Percentiles rank a stretch among this genome's conserved stretches.
phyloP scores from a whole-genome alignment of 92 coral and sea anemone species.

The Virgularia gustaviana region DNA sequence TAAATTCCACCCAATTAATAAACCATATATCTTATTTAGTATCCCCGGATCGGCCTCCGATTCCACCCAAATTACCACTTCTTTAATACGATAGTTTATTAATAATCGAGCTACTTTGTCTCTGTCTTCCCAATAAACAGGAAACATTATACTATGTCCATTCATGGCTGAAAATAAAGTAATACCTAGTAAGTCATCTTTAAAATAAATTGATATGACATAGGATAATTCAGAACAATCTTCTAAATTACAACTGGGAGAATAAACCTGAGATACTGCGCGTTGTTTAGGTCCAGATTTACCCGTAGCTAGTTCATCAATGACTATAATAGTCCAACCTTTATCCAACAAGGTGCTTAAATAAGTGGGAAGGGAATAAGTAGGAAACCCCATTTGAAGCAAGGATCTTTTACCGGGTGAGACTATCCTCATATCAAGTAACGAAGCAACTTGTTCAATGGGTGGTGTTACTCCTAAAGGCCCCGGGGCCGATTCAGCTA shows the following conservation, averaged over 20 bases:
- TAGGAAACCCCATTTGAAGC: constrained; percentile 51
- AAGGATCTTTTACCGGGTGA: constrained; percentile 49
- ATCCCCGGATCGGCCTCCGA: constrained; percentile 21
- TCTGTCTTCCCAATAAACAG: constrained; percentile 36
- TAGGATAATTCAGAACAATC: constrained; percentile 48
- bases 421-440: constrained; percentile 46
- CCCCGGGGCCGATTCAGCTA: constrained; percentile 31
- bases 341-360: constrained; percentile 43
- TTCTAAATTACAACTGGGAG: constrained; percentile 48
- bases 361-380: constrained; percentile 44
- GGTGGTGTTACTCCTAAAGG: constrained; percentile 31
- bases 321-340: constrained; percentile 47
- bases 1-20: constrained; percentile 32
- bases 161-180: constrained; percentile 47
- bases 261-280: constrained; percentile 48
- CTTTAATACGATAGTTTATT: constrained; percentile 40
- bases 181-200: constrained; percentile 44
- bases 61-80: constrained; percentile 29
- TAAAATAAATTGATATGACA: constrained; percentile 44
- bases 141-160: constrained; percentile 46
- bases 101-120: constrained; percentile 43
- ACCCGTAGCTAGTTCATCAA: constrained; percentile 42
- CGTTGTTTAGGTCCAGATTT: constrained; percentile 48
- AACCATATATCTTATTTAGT: constrained; percentile 21
- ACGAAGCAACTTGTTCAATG: constrained; percentile 47